A percentile compares a stretch with the other conserved stretches of the same genome.
Evolutionary conservation across 2,113 vertebrate genomes (phyloP).

Genomic region (Etheostoma spectabile): DNA sequence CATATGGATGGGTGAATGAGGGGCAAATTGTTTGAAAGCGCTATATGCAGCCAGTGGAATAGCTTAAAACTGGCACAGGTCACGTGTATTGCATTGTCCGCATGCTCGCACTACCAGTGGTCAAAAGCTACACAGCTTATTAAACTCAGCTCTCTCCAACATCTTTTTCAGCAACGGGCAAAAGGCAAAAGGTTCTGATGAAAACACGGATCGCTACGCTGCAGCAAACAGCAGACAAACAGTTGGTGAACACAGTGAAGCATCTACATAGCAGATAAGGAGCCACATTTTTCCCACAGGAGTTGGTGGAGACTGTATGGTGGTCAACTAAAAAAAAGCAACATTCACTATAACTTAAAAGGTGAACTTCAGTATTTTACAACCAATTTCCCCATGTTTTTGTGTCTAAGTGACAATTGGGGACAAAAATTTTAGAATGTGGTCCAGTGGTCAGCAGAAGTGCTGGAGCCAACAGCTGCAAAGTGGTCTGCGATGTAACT

Average conservation of each 20-base stretch:
- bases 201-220: neutral
- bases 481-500: too few relatives aligned
- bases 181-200: neutral
- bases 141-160: neutral
- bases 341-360: too few relatives aligned
- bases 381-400: too few relatives aligned
- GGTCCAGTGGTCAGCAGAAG: too few relatives aligned
- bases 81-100: too few relatives aligned
- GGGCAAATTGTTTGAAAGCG: constrained; percentile 1
- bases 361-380: too few relatives aligned
- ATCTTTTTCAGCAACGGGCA: neutral
- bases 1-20: neutral
- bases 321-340: neutral
- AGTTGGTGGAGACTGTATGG: neutral
- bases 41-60: neutral
- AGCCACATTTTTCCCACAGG: neutral
- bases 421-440: too few relatives aligned
- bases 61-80: neutral
- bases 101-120: neutral
- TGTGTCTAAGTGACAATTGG: too few relatives aligned
- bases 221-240: too few relatives aligned
- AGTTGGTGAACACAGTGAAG: neutral
- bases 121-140: neutral
- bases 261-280: neutral
- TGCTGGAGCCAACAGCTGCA: too few relatives aligned